Evolutionary conservation across 2,797 vertebrate genomes (phyloP).

Genomic region (Hippoglossus hippoglossus): DNA sequence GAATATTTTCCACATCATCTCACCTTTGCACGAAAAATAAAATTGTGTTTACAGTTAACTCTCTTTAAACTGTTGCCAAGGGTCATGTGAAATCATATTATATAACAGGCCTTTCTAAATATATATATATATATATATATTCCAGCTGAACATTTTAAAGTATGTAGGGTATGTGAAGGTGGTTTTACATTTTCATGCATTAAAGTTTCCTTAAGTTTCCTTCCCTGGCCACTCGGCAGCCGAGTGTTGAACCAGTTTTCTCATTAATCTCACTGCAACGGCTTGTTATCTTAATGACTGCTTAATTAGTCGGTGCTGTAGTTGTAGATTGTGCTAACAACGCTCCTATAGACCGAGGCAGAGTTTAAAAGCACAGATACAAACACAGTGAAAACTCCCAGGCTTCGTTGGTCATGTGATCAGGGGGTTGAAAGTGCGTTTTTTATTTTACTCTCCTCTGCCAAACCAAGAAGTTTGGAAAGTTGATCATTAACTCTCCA

Average conservation of each 20-base stretch:
- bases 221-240: conserved; percentile 4
- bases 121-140: no score
- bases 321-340: conserved; percentile 32
- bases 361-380: background rate
- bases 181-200: background rate
- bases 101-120: no score
- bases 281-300: conserved; percentile 58
- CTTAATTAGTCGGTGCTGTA: conserved; percentile 48
- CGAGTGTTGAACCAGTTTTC: conserved; percentile 25
- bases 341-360: conserved; percentile 15
- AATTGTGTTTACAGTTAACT: no score
- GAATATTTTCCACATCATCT: no score
- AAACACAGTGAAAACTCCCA: background rate
- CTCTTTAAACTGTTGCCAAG: background rate
- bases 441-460: background rate
- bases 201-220: conserved; percentile 13
- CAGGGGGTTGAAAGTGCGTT: no score
- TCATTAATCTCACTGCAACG: conserved; percentile 50
- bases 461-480: background rate
- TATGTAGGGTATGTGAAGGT: background rate
- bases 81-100: background rate
- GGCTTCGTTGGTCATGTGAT: background rate
- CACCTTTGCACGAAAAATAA: no score
- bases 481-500: background rate
- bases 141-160: conserved; percentile 1